These are phyloP conservation scores for Iphiclides podalirius DNA, from an alignment of 2,888 invertebrate species.

Conservation along the genomic window DNA sequence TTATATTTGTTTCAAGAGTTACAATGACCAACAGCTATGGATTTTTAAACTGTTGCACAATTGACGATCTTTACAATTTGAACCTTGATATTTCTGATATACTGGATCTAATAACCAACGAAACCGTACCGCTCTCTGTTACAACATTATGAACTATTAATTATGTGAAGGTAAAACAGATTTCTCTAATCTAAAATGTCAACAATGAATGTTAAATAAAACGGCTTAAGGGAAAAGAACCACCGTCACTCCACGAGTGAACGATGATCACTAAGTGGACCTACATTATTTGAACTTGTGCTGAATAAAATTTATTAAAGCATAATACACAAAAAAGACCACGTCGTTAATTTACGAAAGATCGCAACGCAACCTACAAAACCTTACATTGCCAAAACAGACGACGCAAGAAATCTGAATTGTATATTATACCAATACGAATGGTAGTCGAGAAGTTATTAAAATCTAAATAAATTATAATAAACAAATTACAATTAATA, in stretches of 20 bases:
- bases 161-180: slow-evolving; percentile 78
- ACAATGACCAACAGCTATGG: slow-evolving; percentile 81
- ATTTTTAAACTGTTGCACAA: slow-evolving; percentile 66
- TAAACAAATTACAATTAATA: slow-evolving; percentile 72
- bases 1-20: slow-evolving; percentile 87
- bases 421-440: slow-evolving; percentile 61
- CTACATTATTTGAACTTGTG: slow-evolving; percentile 78
- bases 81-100: slow-evolving; percentile 61
- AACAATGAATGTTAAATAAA: slow-evolving; percentile 78
- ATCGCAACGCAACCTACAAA: not conserved
- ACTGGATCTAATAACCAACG: slow-evolving; percentile 67
- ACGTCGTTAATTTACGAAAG: slow-evolving; percentile 26
- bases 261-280: slow-evolving; percentile 63
- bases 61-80: slow-evolving; percentile 70
- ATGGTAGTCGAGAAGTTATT: slow-evolving; percentile 54
- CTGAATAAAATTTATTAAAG: slow-evolving; percentile 61
- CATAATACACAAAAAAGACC: slow-evolving; percentile 50
- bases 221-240: slow-evolving; percentile 66
- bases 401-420: slow-evolving; percentile 21
- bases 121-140: slow-evolving; percentile 71
- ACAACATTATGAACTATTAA: slow-evolving; percentile 71
- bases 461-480: slow-evolving; percentile 75
- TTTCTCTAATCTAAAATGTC: slow-evolving; percentile 76
- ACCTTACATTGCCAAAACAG: not conserved
- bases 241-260: slow-evolving; percentile 49